Conservation (phyloP, 2,113 vertebrate genomes). For the Podocnemis expansa region DNA sequence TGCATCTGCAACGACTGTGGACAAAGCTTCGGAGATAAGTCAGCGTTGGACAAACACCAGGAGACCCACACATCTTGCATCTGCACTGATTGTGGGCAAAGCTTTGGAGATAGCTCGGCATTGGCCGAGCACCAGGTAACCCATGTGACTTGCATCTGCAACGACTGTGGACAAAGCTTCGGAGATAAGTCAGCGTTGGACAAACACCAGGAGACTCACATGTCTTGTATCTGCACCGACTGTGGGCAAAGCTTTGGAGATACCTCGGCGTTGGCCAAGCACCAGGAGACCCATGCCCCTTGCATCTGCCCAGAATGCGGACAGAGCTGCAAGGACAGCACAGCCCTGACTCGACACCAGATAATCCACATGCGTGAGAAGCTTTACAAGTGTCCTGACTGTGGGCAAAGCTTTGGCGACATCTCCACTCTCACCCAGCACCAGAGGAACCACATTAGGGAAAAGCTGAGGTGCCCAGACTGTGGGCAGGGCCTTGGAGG, state of each 20-base stretch:
- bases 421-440: background rate
- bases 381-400: background rate
- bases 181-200: background rate
- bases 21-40: no score
- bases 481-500: background rate
- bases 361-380: background rate
- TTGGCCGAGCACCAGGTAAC: background rate
- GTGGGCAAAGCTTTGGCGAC: background rate
- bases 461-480: background rate
- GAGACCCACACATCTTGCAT: no score
- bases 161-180: background rate
- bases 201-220: background rate
- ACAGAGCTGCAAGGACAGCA: background rate
- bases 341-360: background rate
- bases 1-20: no score
- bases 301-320: background rate
- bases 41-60: no score
- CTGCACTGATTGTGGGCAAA: no score
- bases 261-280: background rate
- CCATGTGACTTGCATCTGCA: background rate
- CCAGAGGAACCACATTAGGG: background rate
- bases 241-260: background rate
- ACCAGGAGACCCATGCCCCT: background rate
- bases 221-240: fast-evolving
- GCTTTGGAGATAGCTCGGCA: background rate